phyloP scores from a whole-genome alignment of 92 coral and sea anemone genomes.

The Ricordea florida region DNA sequence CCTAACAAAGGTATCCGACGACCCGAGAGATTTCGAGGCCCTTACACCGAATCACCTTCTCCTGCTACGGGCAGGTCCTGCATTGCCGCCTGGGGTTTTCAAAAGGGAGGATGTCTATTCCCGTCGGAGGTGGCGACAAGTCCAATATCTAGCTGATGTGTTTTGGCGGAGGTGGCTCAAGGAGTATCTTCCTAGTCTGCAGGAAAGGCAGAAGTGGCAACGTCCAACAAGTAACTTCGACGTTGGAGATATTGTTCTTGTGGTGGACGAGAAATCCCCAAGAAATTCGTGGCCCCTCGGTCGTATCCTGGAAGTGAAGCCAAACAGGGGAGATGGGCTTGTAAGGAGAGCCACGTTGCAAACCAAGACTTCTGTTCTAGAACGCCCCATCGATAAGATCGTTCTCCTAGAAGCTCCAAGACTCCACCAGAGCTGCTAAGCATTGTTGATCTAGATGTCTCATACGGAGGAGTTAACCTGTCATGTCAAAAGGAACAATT shows the following conservation, averaged over 20 bases:
- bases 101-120: too few relatives aligned
- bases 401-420: conserved; percentile 12
- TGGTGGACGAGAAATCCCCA: conserved; percentile 29
- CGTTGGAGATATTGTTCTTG: conserved; percentile 24
- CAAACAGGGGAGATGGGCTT: conserved; percentile 17
- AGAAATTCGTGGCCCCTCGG: conserved; percentile 34
- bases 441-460: background rate
- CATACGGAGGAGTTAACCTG: background rate
- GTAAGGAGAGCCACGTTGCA: conserved; percentile 24
- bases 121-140: too few relatives aligned
- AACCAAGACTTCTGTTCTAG: conserved; percentile 18
- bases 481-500: background rate
- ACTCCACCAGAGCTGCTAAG: background rate
- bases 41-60: too few relatives aligned
- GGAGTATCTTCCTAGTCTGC: too few relatives aligned
- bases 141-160: too few relatives aligned
- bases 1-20: too few relatives aligned
- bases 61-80: too few relatives aligned
- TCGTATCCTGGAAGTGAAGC: conserved; percentile 15
- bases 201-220: too few relatives aligned
- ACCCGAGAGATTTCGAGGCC: too few relatives aligned
- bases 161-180: too few relatives aligned
- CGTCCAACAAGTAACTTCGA: conserved; percentile 16
- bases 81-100: too few relatives aligned
- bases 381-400: conserved; percentile 20